Base-by-base conservation (phyloP, 2,113 vertebrate species). In the Microcebus murinus region DNA sequence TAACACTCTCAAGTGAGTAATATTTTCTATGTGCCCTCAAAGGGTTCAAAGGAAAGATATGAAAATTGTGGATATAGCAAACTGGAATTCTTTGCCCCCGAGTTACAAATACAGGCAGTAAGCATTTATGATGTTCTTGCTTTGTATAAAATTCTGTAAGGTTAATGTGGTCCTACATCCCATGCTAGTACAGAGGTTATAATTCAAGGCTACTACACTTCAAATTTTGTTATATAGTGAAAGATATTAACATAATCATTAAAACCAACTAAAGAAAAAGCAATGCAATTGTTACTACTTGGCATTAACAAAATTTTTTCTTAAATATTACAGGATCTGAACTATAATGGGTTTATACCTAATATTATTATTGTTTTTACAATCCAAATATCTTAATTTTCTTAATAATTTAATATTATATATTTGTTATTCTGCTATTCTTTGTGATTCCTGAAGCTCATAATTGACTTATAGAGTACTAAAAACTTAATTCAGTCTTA, bases 361-460 rank as follows among this genome's bases (percentile, higher is more conserved):
- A 83, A 94, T 94, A 63, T 89, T 82, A 90, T 96, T 91, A 91
- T 57, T 77, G 42, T 21, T 73, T 92, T 92, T 90, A 65, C 0
- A 45, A 2, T 57, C 92, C 52, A 68, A 71, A 67, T 65, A 71
- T 88, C 25, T 63, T 95, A 20, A 86, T 65, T 96, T 91, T 71
- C 57, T 59, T 89, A 84, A 96, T 90, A 93, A 79, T 87, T 73
- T 71, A 91, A 70, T 77, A 85, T 65, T 68, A 45, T 74, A 12
- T 82, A 45, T 52, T 45, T 90, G n/a, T 83, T 82, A 73, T 70
- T 90, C 8, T 74, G 14, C 39, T 70, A 39, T 65, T 82, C 36
- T 77, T 73, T 74, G 29, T 95, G 63, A 86, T 73, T 93, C 93
- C 68, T 90, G 34, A 94, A 80, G 27, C 31, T 48, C 79, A 71